Conservation (phyloP, 1,140 invertebrate genomes). For the Drosophila lacteicornis region DNA sequence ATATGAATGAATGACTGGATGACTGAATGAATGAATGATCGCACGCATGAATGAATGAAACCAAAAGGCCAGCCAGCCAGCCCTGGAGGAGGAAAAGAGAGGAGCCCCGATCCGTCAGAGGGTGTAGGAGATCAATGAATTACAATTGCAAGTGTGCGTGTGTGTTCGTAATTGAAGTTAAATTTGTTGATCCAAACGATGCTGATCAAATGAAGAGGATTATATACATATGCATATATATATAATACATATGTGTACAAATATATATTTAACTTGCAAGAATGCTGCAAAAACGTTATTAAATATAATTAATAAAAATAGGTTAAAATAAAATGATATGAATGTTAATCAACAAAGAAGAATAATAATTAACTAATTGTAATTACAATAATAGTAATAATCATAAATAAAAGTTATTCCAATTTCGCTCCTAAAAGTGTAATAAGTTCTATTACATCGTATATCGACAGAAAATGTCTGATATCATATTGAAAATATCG, state of each 20-base stretch:
- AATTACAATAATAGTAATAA: neutral
- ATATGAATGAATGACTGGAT: constrained; percentile 54
- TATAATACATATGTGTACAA: no score
- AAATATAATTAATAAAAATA: neutral
- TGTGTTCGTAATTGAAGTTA: constrained; percentile 40
- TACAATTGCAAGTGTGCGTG: constrained; percentile 30
- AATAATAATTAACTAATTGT: no score
- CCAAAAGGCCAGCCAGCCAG: constrained; percentile 21
- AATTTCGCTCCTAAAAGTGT: no score
- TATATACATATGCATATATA: neutral
- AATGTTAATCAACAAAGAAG: no score
- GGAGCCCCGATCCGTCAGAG: neutral
- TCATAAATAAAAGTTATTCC: no score
- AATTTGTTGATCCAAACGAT: constrained; percentile 35
- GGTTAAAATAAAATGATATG: no score
- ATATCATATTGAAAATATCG: no score
- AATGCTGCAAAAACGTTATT: neutral
- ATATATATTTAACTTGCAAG: neutral
- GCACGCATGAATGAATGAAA: constrained; percentile 40
- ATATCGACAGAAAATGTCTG: no score
- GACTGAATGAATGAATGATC: constrained; percentile 48
- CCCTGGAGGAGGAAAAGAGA: neutral
- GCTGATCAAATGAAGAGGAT: constrained; percentile 4
- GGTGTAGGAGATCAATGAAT: constrained; percentile 56
- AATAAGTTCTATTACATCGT: no score